Evolutionary conservation across 2,888 invertebrate genomes (phyloP), one percentile per base, ranked within the genome.

Genomic region (Cosmorhoe ocellata): DNA sequence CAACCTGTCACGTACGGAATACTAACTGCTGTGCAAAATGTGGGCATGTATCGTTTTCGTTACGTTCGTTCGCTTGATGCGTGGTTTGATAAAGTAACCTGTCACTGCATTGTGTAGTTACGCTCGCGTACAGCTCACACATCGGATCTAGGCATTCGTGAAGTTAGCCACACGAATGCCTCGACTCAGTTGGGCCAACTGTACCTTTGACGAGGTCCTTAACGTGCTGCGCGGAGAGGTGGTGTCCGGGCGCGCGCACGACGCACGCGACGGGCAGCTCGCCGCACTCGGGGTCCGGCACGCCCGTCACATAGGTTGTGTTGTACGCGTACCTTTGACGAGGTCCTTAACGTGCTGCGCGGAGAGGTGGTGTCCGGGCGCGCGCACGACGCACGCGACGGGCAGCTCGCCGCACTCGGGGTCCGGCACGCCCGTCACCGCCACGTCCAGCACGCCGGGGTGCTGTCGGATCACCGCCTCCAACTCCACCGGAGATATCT

Each of bases 401-500:
- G 69, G 66, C 24, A 79, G 55, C 5, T 79, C 78, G 0, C 79
- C 79, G 8, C 66, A 67, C 37, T 72, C 71, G 0, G 58, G 38
- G 40, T 80, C 71, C 0, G 77, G 73, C 1, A 78, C 10, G 1
- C 73, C 69, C 0, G 71, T 71, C 24, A 79, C 76, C 0, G 73
- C 79, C 5, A 67, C 79, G 34, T 79, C 79, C 5, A 67, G 34
- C 3, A 80, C 76, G 0, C 70, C 72, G 0, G 75, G 74, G 14
- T 78, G 76, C 45, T 66, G 64, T 0, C 69, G 66, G 27, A 80
- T 78, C 2, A 79, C 71, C 7, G 34, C 47, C 37, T 80, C 79
- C 8, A 79, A 13, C 46, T 79, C 77, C 2, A 69, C 68, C 18
- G 79, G 79, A 0, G 77, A 77, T 54, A 77, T 70, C 76, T 79